Evolutionary conservation across 2,888 invertebrate species (phyloP).

Genomic region (Thereva nobilitata): DNA sequence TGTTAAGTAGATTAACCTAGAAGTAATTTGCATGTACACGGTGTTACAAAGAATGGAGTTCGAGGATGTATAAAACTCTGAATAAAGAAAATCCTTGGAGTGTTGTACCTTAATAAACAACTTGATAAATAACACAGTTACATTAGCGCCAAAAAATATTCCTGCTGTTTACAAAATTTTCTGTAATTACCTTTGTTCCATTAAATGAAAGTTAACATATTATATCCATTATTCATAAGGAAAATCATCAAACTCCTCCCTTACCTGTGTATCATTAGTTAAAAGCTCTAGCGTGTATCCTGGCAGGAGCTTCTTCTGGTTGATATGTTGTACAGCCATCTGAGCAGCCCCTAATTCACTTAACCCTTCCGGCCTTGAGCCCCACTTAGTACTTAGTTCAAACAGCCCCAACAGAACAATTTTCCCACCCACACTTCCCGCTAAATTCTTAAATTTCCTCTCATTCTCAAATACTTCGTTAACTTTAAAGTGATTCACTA

Average conservation of each 20-base stretch:
- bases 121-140: too few species aligned
- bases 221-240: not conserved
- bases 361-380: conserved; percentile 69
- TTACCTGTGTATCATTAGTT: conserved; percentile 85
- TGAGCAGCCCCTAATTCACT: conserved; percentile 78
- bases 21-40: too few species aligned
- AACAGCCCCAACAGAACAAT: conserved; percentile 77
- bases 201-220: too few species aligned
- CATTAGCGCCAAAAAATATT: too few species aligned
- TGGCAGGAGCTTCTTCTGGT: conserved; percentile 67
- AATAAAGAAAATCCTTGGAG: too few species aligned
- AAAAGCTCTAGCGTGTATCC: conserved; percentile 76
- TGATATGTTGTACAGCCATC: conserved; percentile 80
- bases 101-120: too few species aligned
- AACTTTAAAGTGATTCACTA: conserved; percentile 52
- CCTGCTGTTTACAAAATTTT: too few species aligned
- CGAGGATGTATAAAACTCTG: too few species aligned
- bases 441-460: conserved; percentile 49
- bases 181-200: too few species aligned
- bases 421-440: conserved; percentile 54
- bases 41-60: too few species aligned
- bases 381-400: conserved; percentile 70
- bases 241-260: conserved; percentile 42
- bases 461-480: conserved; percentile 58
- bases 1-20: too few species aligned